Base-by-base conservation (phyloP, 2,113 vertebrate genomes). In the Sinocyclocheilus maitianheensis region DNA sequence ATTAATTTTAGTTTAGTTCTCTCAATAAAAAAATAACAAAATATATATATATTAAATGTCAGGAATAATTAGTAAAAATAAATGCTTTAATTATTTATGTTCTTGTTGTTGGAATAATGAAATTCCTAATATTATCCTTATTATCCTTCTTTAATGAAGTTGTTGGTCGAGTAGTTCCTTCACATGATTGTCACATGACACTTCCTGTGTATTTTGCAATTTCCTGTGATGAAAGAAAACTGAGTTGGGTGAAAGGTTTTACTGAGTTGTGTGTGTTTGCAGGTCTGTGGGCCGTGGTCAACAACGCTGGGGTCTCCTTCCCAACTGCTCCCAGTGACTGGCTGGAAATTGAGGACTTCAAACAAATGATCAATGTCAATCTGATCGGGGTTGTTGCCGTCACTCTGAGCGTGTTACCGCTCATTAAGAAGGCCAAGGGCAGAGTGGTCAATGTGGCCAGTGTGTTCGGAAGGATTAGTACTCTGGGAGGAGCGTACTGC, bases 261-360 rank as follows among this genome's bases (percentile, higher is more conserved):
- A 5, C n/a, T 46, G 43, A 48, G 5, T 77, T 84, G 13, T 81
- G 26, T 81, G 30, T 58, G 5, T 79, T 13, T 65, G 0, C 84
- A 97, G 96, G 96, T 53, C 95, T 97, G 78, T 97, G 96, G 96
- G 95, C 95, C 3, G 90, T 97, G 77, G 95, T 96, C 53, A 97
- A 97, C 88, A 97, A 96, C 0, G 96, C 96, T 0, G 96, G 96
- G 1, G 63, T 95, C 30, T 81, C 81, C 3, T 6, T 92, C 4
- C 92, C 94, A 20, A 24, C 75, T 43, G 93, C 83, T 3, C 94
- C 93, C 76, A 93, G 89, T 9, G 95, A 95, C 62, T 96, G 95
- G 96, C 48, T 95, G 78, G 91, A 88, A 14, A 91, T 93, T 40
- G 92, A 95, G 3, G 96, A 96, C 81, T 96, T 94, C 62, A 91